Percentiles rank a stretch among this genome's conserved stretches.
Conservation (phyloP, 2,113 vertebrate species). For the Astur gentilis region DNA sequence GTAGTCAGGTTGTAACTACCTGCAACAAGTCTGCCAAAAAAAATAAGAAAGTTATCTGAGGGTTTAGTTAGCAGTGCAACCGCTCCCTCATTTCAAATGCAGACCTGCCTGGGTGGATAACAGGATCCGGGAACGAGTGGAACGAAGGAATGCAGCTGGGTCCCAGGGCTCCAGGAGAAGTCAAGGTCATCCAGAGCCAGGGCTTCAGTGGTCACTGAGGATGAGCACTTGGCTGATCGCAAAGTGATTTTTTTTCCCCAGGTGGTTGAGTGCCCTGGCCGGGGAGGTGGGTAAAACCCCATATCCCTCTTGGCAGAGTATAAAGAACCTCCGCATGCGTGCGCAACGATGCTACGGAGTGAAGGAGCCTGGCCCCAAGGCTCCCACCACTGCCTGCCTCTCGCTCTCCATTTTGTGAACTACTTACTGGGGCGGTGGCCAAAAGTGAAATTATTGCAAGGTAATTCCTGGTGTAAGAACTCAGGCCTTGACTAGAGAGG, state of each 20-base stretch:
- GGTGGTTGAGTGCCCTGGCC: not conserved
- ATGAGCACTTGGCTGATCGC: not conserved
- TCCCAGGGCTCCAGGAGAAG: not conserved
- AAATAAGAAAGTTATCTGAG: not conserved
- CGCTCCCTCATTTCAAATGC: not conserved
- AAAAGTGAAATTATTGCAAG: not conserved
- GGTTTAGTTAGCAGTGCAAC: not conserved
- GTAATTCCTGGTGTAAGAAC: not conserved
- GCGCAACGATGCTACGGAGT: not conserved
- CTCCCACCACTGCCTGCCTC: not conserved
- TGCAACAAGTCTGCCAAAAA: not conserved
- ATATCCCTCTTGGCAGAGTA: not conserved
- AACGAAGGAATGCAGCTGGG: not conserved
- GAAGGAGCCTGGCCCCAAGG: not conserved
- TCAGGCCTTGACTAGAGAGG: not conserved
- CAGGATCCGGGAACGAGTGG: not conserved
- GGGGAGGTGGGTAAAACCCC: not conserved
- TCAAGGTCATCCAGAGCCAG: not conserved
- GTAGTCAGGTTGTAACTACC: not conserved
- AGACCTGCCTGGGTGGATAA: not conserved
- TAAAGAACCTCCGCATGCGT: accelerated
- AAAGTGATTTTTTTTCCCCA: not conserved
- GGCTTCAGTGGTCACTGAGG: not conserved
- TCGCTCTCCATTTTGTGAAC: not conserved
- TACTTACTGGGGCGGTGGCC: accelerated